A percentile compares a stretch with the other conserved stretches of the same genome.
These are phyloP conservation scores for Brachionus asplanchnoidis DNA, from an alignment of 1,140 invertebrate species.

Conservation along the genomic window DNA sequence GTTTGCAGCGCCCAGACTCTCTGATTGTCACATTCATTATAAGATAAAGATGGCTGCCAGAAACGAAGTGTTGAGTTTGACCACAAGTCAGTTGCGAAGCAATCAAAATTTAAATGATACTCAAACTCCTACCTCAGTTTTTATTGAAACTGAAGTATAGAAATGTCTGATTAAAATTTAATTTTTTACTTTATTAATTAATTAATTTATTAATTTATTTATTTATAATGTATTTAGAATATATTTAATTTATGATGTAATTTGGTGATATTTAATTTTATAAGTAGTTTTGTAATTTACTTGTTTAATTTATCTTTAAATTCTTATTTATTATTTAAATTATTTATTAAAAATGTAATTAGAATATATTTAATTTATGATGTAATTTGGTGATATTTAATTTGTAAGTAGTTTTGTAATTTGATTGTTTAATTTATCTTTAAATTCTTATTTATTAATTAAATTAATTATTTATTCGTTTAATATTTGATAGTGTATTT, in stretches of 20 bases:
- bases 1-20: not conserved
- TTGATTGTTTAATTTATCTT: not conserved
- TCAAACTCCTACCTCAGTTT: not conserved
- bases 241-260: not conserved
- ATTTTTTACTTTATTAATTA: not conserved
- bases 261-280: not conserved
- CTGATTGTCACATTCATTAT: constrained; percentile 27
- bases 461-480: not conserved
- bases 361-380: not conserved
- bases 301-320: not conserved
- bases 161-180: not conserved
- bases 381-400: too few relatives aligned
- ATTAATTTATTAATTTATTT: not conserved
- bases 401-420: not conserved
- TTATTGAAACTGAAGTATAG: constrained; percentile 15
- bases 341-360: not conserved
- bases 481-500: not conserved
- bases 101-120: not conserved
- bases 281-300: not conserved
- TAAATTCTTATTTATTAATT: not conserved
- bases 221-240: not conserved
- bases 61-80: not conserved
- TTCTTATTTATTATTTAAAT: not conserved
- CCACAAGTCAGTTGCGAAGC: not conserved
- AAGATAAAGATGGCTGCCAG: constrained; percentile 4